phyloP scores from a whole-genome alignment of 2,888 invertebrate species.

The Epiblema foenella region DNA sequence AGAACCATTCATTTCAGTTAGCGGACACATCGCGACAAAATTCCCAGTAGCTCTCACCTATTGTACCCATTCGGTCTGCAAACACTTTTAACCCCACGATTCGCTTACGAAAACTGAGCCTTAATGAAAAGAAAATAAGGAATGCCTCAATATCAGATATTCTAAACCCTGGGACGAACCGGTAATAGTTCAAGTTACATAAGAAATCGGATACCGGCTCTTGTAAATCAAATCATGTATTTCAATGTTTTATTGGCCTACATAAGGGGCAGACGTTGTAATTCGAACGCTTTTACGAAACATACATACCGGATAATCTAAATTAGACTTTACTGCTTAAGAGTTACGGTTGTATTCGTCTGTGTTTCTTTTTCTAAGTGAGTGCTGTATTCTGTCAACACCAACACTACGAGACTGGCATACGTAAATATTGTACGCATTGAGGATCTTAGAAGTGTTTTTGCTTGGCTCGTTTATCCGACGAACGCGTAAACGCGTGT shows the following conservation, averaged over 20 bases:
- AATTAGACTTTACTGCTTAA: not conserved
- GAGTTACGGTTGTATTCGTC: not conserved
- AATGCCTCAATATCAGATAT: not conserved
- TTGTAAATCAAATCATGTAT: slow-evolving; percentile 42
- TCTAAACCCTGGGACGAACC: not conserved
- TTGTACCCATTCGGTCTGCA: not conserved
- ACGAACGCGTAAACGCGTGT: slow-evolving; percentile 25
- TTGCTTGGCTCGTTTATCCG: slow-evolving; percentile 10
- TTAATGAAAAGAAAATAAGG: slow-evolving; percentile 25
- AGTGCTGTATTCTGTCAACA: slow-evolving; percentile 41
- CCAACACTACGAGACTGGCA: slow-evolving; percentile 32
- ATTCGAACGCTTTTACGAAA: slow-evolving; percentile 30
- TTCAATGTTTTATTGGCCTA: slow-evolving; percentile 41
- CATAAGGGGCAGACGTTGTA: slow-evolving; percentile 22
- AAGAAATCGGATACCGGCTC: slow-evolving; percentile 22
- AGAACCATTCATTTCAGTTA: too few relatives aligned
- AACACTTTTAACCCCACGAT: not conserved
- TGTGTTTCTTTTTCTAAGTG: slow-evolving; percentile 13
- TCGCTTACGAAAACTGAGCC: slow-evolving; percentile 6
- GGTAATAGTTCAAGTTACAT: slow-evolving; percentile 36
- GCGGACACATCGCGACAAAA: too few relatives aligned
- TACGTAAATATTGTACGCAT: slow-evolving; percentile 44
- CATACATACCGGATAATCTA: not conserved
- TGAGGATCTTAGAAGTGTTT: slow-evolving; percentile 31
- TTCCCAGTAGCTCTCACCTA: too few relatives aligned